Evolutionary conservation across 2,113 vertebrate species (phyloP), one percentile per base, ranked within the genome.

Genomic region (Esox niger): DNA sequence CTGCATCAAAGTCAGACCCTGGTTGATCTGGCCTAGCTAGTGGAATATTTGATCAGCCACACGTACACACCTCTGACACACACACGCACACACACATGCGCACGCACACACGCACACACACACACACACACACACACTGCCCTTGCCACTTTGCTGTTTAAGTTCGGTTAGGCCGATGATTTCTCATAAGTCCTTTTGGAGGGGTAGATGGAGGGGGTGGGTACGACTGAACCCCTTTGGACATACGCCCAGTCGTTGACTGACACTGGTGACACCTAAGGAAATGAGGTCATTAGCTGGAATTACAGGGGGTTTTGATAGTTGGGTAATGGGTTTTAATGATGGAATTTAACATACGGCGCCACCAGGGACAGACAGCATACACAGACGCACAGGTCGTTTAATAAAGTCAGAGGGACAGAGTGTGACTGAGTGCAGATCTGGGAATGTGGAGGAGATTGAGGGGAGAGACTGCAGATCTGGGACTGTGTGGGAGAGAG

Each of bases 261-360:
- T 80, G 77, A 85, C 79, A 81, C 13, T 27, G 68, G 70, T 90
- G 89, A 87, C 86, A 88, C 86, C 91, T 86, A 90, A 88, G 91
- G 87, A 91, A 91, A 93, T 92, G 81, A 92, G 88, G 90, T 91
- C 84, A 92, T 92, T 91, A 92, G 88, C 89, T 46, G 82, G 88
- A 90, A 89, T 92, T 90, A 90, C 83, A 85, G 85, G 66, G 5
- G 86, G 81, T 79, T 92, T 90, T 92, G 92, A 92, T 93, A 87
- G 91, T 89, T 91, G 4, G 0, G 90, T 92, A 93, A 93, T 91
- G 87, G 91, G 88, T 91, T 91, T 92, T 92, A 90, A 91, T 92
- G 90, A 91, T 83, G 73, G 81, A 80, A 70, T 83, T 85, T 80
- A 77, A 91, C 90, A 90, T 57, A 77, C 78, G 80, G 79, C 69